phyloP scores from a whole-genome alignment of 2,888 invertebrate genomes.

The Prenolepis imparis region DNA sequence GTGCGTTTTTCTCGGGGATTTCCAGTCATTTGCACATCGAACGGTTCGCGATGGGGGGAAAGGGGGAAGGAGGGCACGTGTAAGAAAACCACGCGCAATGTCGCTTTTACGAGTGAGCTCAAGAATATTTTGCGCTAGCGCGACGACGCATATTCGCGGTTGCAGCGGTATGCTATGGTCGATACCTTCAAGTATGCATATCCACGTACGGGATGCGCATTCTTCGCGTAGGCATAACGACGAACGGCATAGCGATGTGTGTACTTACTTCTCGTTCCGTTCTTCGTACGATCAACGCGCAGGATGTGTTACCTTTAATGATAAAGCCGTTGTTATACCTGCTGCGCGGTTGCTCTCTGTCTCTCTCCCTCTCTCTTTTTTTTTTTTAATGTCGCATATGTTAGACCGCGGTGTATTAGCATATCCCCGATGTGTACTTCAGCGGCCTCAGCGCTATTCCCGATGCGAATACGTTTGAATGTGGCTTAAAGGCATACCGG shows the following conservation, averaged over 20 bases:
- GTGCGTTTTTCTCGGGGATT: background rate
- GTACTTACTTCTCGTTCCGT: conserved; percentile 46
- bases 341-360: conserved; percentile 63
- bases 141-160: background rate
- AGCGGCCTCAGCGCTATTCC: conserved; percentile 50
- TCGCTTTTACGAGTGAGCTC: conserved; percentile 10
- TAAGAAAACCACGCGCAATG: background rate
- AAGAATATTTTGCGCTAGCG: conserved; percentile 13
- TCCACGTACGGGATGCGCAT: conserved; percentile 39
- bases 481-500: conserved; percentile 58
- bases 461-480: conserved; percentile 46
- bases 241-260: conserved; percentile 35
- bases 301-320: conserved; percentile 79
- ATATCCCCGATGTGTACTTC: conserved; percentile 73
- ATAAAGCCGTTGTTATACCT: conserved; percentile 80
- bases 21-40: background rate
- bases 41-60: background rate
- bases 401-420: conserved; percentile 79
- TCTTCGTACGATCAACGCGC: conserved; percentile 55
- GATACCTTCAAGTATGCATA: conserved; percentile 15
- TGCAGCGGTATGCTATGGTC: conserved; percentile 8
- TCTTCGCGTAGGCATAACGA: conserved; percentile 59
- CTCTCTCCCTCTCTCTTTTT: no score
- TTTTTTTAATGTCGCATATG: conserved; percentile 72
- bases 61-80: background rate